Evolutionary conservation across 2,113 vertebrate genomes (phyloP).

Genomic region (Actenoides hombroni): DNA sequence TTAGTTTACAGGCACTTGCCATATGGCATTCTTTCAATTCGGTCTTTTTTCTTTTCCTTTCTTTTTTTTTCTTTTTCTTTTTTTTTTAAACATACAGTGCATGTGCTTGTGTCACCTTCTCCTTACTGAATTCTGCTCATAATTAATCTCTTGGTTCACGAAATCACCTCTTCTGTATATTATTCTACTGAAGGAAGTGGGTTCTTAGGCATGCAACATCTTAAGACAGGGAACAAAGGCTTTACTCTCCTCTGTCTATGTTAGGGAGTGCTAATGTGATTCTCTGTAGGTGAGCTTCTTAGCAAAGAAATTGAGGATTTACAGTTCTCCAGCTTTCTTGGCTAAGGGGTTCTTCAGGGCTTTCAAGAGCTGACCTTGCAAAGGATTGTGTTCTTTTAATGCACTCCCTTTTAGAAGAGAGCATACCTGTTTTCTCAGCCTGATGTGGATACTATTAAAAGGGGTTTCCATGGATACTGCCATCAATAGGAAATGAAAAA

Average conservation of each 20-base stretch:
- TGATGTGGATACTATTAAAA: slow-evolving; percentile 67
- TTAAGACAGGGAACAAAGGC: slow-evolving; percentile 59
- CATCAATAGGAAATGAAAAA: slow-evolving; percentile 62
- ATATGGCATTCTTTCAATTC: slow-evolving; percentile 19
- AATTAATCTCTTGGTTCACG: slow-evolving; percentile 62
- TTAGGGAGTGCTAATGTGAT: slow-evolving; percentile 47
- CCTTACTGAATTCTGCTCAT: slow-evolving; percentile 30
- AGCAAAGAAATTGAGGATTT: slow-evolving; percentile 66
- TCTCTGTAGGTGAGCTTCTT: slow-evolving; percentile 61
- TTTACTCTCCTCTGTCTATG: slow-evolving; percentile 22
- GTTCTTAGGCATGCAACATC: slow-evolving; percentile 41
- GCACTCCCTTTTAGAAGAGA: slow-evolving; percentile 62
- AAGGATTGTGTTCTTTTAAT: slow-evolving; percentile 67
- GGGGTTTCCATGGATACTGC: slow-evolving; percentile 75
- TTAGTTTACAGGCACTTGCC: slow-evolving; percentile 34
- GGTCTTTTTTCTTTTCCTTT: not conserved
- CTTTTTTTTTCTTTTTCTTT: not conserved
- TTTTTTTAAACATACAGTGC: not conserved
- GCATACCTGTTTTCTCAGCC: slow-evolving; percentile 69
- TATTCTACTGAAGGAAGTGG: slow-evolving; percentile 36
- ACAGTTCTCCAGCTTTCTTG: slow-evolving; percentile 54
- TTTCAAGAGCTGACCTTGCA: slow-evolving; percentile 71
- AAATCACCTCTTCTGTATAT: slow-evolving; percentile 32
- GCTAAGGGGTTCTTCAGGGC: slow-evolving; percentile 53
- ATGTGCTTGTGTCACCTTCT: slow-evolving; percentile 7